A percentile compares a stretch with the other conserved stretches of the same genome.
phyloP scores from a whole-genome alignment of 1,140 invertebrate genomes.

The Prorops nasuta region DNA sequence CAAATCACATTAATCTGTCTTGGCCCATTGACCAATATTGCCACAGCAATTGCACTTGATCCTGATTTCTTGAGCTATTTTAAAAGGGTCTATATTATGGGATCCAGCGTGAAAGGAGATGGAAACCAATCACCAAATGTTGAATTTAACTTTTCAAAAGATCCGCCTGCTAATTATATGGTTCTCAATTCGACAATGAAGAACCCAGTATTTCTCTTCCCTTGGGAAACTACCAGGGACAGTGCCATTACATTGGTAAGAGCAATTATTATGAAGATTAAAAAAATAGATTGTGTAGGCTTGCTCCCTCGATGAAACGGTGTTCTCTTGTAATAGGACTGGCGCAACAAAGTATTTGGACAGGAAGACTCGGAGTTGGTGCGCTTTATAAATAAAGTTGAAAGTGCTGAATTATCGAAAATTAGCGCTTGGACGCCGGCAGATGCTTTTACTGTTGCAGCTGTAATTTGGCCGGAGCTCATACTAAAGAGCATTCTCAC shows the following conservation, averaged over 20 bases:
- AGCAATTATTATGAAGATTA: neutral
- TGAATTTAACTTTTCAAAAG: slow-evolving; percentile 68
- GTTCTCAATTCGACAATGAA: slow-evolving; percentile 51
- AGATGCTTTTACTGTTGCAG: slow-evolving; percentile 38
- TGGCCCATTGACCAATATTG: slow-evolving; percentile 66
- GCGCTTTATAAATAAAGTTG: slow-evolving; percentile 52
- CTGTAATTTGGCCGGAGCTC: slow-evolving; percentile 37
- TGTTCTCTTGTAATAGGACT: slow-evolving; percentile 39
- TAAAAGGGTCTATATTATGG: slow-evolving; percentile 61
- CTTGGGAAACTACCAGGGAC: slow-evolving; percentile 52
- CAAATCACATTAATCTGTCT: slow-evolving; percentile 57
- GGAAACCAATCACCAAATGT: slow-evolving; percentile 58
- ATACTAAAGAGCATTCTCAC: slow-evolving; percentile 14
- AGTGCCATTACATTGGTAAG: slow-evolving; percentile 38
- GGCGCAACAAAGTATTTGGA: slow-evolving; percentile 47
- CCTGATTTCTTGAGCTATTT: slow-evolving; percentile 55
- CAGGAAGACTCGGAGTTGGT: slow-evolving; percentile 36
- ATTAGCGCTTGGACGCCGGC: slow-evolving; percentile 28
- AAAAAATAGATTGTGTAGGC: too few species aligned
- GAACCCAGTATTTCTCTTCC: slow-evolving; percentile 40
- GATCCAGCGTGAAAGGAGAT: slow-evolving; percentile 58
- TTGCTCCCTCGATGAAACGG: too few species aligned
- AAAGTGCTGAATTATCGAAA: slow-evolving; percentile 27
- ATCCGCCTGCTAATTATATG: slow-evolving; percentile 65
- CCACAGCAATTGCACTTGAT: slow-evolving; percentile 60